Evolutionary conservation across 2,797 vertebrate species (phyloP), one percentile per base, ranked within the genome.

Genomic region (Gobionotothen gibberifrons): DNA sequence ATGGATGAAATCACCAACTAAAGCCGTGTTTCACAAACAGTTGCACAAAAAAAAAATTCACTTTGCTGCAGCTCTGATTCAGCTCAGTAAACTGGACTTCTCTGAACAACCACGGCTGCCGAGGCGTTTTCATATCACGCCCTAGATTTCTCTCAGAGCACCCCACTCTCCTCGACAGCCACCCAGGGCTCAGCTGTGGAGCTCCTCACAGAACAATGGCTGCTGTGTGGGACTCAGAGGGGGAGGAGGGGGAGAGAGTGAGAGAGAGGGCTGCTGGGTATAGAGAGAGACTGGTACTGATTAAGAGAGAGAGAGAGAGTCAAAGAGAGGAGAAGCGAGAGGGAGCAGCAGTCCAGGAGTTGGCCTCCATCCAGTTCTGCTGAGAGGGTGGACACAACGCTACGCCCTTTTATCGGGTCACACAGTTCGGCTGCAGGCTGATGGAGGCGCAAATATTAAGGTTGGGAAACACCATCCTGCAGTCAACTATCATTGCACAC

Each of bases 171-270:
- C 82, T 79, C 69, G 59, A 15, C 68, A 85, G 62, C 72, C 64
- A 69, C 74, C 73, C 76, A 72, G 77, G 74, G 68, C 81, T 84
- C 86, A 80, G 83, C 82, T 86, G 87, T 64, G 74, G 39, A 81
- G 84, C 84, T 85, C 69, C 29, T 83, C 65, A 36, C 79, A 62
- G 79, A 93, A 94, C 94, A 94, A 93, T 93, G 87, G 89, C 71
- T 74, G 87, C 90, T 91, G 89, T 93, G 90, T 94, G 83, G 81
- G 79, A 80, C 76, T 65, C 81, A 36, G 74, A 82, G 19, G 60
- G 70, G 67, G 52, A 19, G 52, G 60, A 6, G 61, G 36, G 6
- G 47, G 73, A 36, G 62, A 60, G 63, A 57, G 19, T 65, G 73
- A 76, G 53, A 68, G 71, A 72, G 82, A 57, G 65, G 75, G 78